These are phyloP conservation scores for Gnathonemus echidnorhynchus DNA, from an alignment of 2,113 vertebrate species.

Conservation along the genomic window DNA sequence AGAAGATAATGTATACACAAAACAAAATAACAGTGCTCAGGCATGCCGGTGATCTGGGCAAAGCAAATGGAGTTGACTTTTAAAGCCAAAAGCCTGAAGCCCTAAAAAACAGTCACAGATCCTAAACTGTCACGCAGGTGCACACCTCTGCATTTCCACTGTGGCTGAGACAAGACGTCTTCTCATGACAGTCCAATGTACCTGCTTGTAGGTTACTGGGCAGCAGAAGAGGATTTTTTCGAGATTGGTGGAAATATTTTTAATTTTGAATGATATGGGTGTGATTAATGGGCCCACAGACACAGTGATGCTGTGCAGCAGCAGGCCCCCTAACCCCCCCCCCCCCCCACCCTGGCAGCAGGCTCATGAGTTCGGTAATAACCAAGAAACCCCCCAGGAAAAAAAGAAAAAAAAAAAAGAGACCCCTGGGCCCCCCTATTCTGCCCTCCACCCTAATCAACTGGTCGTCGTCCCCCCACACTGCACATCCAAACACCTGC, in stretches of 20 bases:
- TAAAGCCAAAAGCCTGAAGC: background rate
- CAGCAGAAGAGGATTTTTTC: background rate
- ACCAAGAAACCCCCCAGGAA: background rate
- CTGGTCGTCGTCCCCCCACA: background rate
- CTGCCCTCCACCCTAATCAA: background rate
- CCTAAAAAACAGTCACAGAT: background rate
- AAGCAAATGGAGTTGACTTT: background rate
- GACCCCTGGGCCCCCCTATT: background rate
- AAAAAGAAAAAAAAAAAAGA: background rate
- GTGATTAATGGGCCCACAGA: slow-evolving; percentile 39
- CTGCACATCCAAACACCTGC: background rate
- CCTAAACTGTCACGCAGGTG: background rate
- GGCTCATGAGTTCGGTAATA: background rate
- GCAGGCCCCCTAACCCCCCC: too few species aligned
- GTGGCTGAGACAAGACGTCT: background rate
- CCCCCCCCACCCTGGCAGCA: background rate
- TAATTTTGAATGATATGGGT: slow-evolving; percentile 23
- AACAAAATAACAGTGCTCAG: background rate
- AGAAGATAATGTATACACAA: background rate
- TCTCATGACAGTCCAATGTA: background rate
- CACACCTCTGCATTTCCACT: slow-evolving; percentile 8
- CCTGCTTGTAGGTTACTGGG: background rate
- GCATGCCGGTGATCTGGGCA: background rate
- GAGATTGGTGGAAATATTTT: slow-evolving; percentile 33
- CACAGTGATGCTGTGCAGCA: slow-evolving; percentile 46